Conservation (phyloP, 2,797 vertebrate species). For the Tokudaia tokunoshimensis region DNA sequence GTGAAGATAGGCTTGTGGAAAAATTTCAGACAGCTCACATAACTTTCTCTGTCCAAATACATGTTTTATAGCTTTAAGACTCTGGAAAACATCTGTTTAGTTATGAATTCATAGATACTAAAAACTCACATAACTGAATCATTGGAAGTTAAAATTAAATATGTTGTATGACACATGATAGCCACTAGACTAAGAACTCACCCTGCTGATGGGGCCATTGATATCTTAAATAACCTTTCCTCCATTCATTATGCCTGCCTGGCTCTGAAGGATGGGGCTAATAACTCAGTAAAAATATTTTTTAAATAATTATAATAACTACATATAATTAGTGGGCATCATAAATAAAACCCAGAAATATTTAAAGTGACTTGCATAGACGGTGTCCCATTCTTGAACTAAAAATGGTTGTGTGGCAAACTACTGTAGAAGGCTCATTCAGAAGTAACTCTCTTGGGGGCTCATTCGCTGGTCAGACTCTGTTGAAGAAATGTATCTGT, state of each 20-base stretch:
- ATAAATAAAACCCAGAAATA: constrained; percentile 15
- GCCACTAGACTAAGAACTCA: not conserved
- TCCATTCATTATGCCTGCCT: not conserved
- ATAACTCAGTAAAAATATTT: constrained; percentile 21
- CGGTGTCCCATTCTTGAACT: not conserved
- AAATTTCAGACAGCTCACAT: not conserved
- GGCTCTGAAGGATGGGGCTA: not conserved
- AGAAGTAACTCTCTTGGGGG: not conserved
- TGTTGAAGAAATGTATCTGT: not conserved
- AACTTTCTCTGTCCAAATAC: constrained; percentile 26
- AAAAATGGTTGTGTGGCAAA: constrained; percentile 44
- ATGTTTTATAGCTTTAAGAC: constrained; percentile 10
- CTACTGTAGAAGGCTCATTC: not conserved
- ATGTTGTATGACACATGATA: not conserved
- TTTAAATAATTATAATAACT: constrained; percentile 53
- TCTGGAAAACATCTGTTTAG: constrained; percentile 38
- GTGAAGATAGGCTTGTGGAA: not conserved
- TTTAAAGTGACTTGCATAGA: constrained; percentile 24
- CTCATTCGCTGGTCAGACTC: not conserved
- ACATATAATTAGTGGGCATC: not conserved
- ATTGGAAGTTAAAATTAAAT: constrained; percentile 51
- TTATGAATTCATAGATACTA: not conserved
- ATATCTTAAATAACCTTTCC: not conserved
- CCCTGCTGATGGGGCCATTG: constrained; percentile 1
- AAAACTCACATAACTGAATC: not conserved